These are phyloP conservation scores for Rhinopomastus cyanomelas DNA, from an alignment of 2,113 vertebrate species.

Conservation along the genomic window DNA sequence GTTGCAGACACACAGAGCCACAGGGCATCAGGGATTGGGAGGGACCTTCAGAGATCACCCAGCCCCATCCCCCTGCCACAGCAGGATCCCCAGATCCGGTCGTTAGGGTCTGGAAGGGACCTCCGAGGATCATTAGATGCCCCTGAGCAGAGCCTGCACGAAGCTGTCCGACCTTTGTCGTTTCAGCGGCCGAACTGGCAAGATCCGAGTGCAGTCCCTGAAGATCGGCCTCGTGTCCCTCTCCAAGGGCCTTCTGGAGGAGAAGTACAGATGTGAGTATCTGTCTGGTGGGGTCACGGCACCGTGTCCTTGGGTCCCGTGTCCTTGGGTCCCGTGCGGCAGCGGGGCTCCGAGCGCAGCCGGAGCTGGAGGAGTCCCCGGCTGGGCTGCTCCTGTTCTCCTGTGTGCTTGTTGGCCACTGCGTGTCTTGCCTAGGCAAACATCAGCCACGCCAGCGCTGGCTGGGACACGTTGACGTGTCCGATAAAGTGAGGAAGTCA, in stretches of 20 bases:
- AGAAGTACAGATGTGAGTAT: conserved; percentile 96
- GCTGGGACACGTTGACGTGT: background rate
- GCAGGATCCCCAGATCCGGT: too few species aligned
- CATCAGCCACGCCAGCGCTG: background rate
- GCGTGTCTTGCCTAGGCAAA: background rate
- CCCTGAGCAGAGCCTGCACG: too few species aligned
- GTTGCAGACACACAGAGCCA: too few species aligned
- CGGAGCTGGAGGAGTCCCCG: too few species aligned
- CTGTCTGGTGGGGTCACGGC: background rate
- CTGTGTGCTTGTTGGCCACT: background rate
- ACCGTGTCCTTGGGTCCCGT: too few species aligned
- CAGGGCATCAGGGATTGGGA: too few species aligned
- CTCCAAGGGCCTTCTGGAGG: conserved; percentile 93
- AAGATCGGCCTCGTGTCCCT: conserved; percentile 95
- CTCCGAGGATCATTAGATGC: too few species aligned
- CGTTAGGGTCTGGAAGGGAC: too few species aligned
- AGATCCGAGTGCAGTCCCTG: conserved; percentile 92
- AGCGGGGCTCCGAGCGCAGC: too few species aligned
- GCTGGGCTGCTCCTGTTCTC: background rate
- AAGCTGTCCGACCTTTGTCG: conserved; percentile 16
- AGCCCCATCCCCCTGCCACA: too few species aligned
- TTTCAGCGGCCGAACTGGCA: conserved; percentile 92
- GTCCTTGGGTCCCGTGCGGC: too few species aligned
- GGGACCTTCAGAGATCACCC: too few species aligned
- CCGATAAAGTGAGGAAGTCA: conserved; percentile 6